phyloP scores from a whole-genome alignment of 2,113 vertebrate genomes.

The Anser brachyrhynchus region DNA sequence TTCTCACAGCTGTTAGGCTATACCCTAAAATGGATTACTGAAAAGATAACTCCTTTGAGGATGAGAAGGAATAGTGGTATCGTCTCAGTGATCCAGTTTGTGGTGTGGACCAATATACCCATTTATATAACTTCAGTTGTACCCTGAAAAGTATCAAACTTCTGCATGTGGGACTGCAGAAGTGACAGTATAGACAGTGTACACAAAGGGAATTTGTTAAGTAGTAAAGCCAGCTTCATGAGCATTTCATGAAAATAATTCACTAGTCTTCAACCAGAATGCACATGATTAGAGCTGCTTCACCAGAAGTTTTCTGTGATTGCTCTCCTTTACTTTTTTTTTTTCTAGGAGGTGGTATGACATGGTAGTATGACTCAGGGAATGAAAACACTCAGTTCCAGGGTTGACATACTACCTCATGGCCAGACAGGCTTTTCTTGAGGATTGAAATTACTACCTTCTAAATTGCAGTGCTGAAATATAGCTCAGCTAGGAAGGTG shows the following conservation, averaged over 20 bases:
- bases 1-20: not conserved
- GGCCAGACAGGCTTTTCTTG: not conserved
- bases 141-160: not conserved
- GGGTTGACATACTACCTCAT: not conserved
- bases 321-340: not conserved
- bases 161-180: not conserved
- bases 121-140: not conserved
- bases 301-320: not conserved
- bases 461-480: not conserved
- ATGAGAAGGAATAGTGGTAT: not conserved
- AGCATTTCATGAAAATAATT: not conserved
- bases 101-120: not conserved
- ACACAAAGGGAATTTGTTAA: not conserved
- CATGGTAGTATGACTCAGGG: not conserved
- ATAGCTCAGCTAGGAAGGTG: not conserved
- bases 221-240: not conserved
- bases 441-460: not conserved
- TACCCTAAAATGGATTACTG: not conserved
- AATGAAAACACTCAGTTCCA: not conserved
- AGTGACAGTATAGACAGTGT: not conserved
- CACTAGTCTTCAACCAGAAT: not conserved
- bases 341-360: not conserved
- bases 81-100: accelerated
- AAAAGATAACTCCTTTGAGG: not conserved
- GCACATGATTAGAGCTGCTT: not conserved